Evolutionary conservation across 2,888 invertebrate genomes (phyloP), one percentile per base, ranked within the genome.

Genomic region (Mellilla xanthometata): DNA sequence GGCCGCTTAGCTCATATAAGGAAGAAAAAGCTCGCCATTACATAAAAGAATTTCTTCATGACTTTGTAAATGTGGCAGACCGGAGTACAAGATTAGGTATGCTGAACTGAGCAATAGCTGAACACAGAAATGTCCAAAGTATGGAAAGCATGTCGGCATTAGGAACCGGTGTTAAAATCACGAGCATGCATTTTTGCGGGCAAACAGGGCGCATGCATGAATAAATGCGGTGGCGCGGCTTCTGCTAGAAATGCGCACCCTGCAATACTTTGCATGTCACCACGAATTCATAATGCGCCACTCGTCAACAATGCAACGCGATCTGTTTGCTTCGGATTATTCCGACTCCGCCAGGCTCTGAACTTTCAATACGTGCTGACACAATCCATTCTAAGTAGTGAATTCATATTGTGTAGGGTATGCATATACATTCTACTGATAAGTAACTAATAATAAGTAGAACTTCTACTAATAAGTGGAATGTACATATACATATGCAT

Each of bases 121-220:
- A 7, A 7, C 32, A 39, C 22, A 35, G 33, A 39, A 32, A 47
- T 36, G 32, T 41, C 19, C 29, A 12, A 28, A 9, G 29, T 12
- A 24, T 19, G 41, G 31, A 26, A 38, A 28, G 36, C 33, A 29
- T 33, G 15, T 10, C 32, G 12, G 28, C 41, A 41, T 47, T 38
- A 38, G 41, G 22, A 29, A 28, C 29, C 41, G 24, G 32, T 24
- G 41, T 29, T 49, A 39, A 49, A 36, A 49, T 39, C 49, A 39
- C 43, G 43, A 43, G 43, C 35, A 44, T 49, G 43, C 49, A 49
- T 49, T 49, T 49, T 49, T 44, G 43, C 35, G 39, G 39, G 39
- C 35, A 49, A 39, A 49, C 49, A 40, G 31, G 48, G 39, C 39
- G 15, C 48, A 49, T 43, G 43, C 49, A 39, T 49, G 49, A 49